Evolutionary conservation across 2,888 invertebrate species (phyloP), one percentile per base, ranked within the genome.

Genomic region (Drosophila bunnanda): DNA sequence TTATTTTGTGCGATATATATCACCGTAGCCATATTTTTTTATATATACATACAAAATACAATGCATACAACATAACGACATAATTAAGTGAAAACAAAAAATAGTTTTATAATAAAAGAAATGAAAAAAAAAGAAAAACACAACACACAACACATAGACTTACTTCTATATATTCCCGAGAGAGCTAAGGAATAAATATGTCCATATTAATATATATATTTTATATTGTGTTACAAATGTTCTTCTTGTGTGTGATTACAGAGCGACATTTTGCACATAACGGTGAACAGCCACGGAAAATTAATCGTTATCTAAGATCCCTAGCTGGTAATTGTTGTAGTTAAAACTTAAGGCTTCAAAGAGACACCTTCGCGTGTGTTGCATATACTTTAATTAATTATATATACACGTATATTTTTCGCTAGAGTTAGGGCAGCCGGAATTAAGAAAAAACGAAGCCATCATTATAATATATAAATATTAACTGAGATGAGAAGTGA

Each of bases 11-110:
- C 79, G 76, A 79, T 79, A 78, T 76, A 79, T 79, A 78, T 76
- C 77, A 75, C 66, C 58, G 67, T 74, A 84, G 80, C 84, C 87
- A 82, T 82, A 75, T 80, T 87, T 84, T 84, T 79, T 71, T 74
- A 69, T 60, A 69, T 60, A 74, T 62, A 66, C 52, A 65, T 50
- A 34, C 32, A 50, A 50, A 78, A 64, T 76, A 76, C 78, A 82
- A 84, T 75, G 64, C 72, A 84, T 78, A 75, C 70, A 79, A 75
- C 70, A 79, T 81, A 77, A 73, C 66, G 82, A 62, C 75, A 75
- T 75, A 87, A 76, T 76, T 84, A 84, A 67, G 32, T 70, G 46
- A 82, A 87, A 28, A 46, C 44, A 46, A 46, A 46, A 50, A 75
- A 76, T 84, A 84, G 82, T 70, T 80, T 85, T 81, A 82, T 82